Evolutionary conservation across 2,888 invertebrate genomes (phyloP).

Genomic region (Portevinia maculata): DNA sequence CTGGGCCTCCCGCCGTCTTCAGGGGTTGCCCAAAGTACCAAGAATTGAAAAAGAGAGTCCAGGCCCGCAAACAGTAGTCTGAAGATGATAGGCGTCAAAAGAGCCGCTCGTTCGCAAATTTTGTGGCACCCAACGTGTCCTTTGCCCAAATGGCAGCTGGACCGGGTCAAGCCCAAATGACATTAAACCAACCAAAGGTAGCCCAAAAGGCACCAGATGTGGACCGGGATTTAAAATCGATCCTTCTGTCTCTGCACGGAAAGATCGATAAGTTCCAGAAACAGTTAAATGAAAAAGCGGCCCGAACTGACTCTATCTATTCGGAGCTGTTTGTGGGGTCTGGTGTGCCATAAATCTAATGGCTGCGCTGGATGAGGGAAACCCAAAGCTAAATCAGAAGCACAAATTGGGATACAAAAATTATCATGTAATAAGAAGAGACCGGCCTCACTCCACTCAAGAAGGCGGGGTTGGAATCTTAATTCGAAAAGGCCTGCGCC

Average conservation of each 20-base stretch:
- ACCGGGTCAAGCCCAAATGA: neutral
- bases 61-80: too few relatives aligned
- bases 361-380: too few relatives aligned
- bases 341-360: neutral
- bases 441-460: too few relatives aligned
- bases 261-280: too few relatives aligned
- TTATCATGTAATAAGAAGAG: too few relatives aligned
- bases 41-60: too few relatives aligned
- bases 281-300: neutral
- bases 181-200: neutral
- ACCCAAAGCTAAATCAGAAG: too few relatives aligned
- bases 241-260: constrained; percentile 4
- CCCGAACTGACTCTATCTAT: constrained; percentile 4
- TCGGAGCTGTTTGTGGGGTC: neutral
- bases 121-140: neutral
- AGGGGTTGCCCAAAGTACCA: too few relatives aligned
- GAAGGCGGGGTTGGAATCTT: too few relatives aligned
- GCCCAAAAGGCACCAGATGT: neutral
- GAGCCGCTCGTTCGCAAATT: neutral
- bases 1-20: neutral
- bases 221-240: constrained; percentile 5
- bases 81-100: too few relatives aligned
- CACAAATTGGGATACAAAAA: too few relatives aligned
- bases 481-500: too few relatives aligned
- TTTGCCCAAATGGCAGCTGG: constrained; percentile 1